Base-by-base conservation (phyloP, 2,113 vertebrate species). In the Illadopsis cleaveri region DNA sequence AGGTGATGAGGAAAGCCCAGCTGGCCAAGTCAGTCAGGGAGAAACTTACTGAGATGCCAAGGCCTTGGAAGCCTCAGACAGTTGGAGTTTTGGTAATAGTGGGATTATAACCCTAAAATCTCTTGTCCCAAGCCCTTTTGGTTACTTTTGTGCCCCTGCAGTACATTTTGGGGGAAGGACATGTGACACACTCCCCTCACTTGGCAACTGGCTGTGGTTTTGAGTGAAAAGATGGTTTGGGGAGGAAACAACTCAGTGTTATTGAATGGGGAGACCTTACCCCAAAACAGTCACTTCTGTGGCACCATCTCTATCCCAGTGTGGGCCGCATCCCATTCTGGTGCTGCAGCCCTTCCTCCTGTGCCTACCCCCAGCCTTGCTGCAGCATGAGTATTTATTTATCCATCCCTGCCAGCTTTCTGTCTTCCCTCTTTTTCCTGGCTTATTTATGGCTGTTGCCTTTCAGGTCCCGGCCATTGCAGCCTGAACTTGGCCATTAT, bases 401-500 rank as follows among this genome's bases (percentile, higher is more conserved):
- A 92, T 87, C 81, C 83, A 92, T 87, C 81, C 83, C 92, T 92
- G 93, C 89, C 95, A 96, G 60, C 87, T 87, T 94, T 80, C 92
- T 96, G 94, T 96, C 97, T 94, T 60, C 64, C 50, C 50, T 90
- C 77, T 94, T 96, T 94, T 77, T 33, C 70, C 71, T 5, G 1
- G 57, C 24, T 97, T 97, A 97, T 97, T 97, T 97, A 97, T 97
- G 94, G 77, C 70, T 3, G 0, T 60, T 62, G 73, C 87, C 86
- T 97, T 97, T 97, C 96, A 97, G 90, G 62, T 96, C 90, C 58
- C 0, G 3, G 70, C 90, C 77, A 80, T 72, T 48, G 93, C 66
- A 27, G 86, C 70, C 92, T 96, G 96, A 96, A 95, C 95, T 90
- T 94, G 86, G 91, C 90, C 96, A 95, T 97, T 97, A 95, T 97